Percentiles rank a stretch among this genome's conserved stretches.
Evolutionary conservation across 1,140 invertebrate species (phyloP).

Genomic region (Atta colombica): DNA sequence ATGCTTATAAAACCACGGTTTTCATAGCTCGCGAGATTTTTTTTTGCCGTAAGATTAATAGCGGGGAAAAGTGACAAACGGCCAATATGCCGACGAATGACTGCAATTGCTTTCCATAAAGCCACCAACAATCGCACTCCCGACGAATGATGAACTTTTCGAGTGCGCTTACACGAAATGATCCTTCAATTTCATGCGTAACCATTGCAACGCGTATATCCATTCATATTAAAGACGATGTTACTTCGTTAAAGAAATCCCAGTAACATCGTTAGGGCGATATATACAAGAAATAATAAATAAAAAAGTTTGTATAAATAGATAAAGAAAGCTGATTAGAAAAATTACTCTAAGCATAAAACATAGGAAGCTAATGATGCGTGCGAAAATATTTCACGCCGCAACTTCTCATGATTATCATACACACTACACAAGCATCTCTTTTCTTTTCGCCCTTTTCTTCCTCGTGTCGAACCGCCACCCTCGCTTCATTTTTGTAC

Average conservation of each 20-base stretch:
- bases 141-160: constrained; percentile 1
- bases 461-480: neutral
- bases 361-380: neutral
- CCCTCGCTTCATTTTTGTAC: constrained; percentile 17
- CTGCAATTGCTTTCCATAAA: constrained; percentile 28
- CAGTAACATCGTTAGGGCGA: neutral
- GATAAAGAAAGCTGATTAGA: neutral
- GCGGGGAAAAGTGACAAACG: constrained; percentile 29
- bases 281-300: neutral
- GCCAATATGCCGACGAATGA: constrained; percentile 26
- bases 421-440: neutral
- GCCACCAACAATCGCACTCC: constrained; percentile 26
- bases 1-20: constrained; percentile 34
- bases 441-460: constrained; percentile 18
- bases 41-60: constrained; percentile 17
- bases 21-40: neutral
- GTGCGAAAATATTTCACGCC: neutral
- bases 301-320: neutral
- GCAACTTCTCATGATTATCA: neutral
- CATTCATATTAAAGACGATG: neutral
- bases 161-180: neutral
- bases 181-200: neutral
- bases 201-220: neutral
- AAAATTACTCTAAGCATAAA: neutral
- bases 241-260: neutral